Evolutionary conservation across 2,113 vertebrate species (phyloP), one percentile per base, ranked within the genome.

Genomic region (Chelonoidis abingdonii): DNA sequence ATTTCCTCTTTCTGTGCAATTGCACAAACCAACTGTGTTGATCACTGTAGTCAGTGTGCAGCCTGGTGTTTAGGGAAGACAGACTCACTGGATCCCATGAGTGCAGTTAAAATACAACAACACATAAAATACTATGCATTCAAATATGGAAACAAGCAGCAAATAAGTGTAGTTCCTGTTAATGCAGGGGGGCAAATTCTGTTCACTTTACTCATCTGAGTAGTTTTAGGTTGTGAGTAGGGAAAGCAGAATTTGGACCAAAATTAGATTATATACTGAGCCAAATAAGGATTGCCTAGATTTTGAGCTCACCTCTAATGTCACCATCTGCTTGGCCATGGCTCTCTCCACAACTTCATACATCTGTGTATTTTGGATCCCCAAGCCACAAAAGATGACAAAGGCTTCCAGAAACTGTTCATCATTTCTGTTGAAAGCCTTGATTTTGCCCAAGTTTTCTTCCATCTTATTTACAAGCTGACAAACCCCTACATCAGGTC

Each of bases 311-410:
- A 99, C 99, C 99, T 99, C 99, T 90, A 99, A 97, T 1, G 99
- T 99, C 97, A 99, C 99, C 97, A 99, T 99, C 89, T 99, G 99
- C 96, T 99, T 99, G 93, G 99, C 99, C 99, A 99, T 99, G 94
- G 99, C 99, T 96, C 99, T 98, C 96, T 99, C 99, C 97, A 99
- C 99, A 0, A 99, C 98, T 94, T 99, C 99, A 0, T 99, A 99
- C 99, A 99, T 99, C 98, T 99, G 99, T 1, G 99, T 99, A 96
- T 99, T 99, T 98, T 99, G 99, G 94, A 99, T 99, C 53, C 99
- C 99, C 62, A 99, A 98, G 52, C 99, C 99, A 59, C 99, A 99
- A 96, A 99, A 99, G 97, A 99, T 99, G 92, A 99, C 99, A 13
- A 99, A 99, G 0, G 99, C 99, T 98, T 99, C 99, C 95, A 99